A percentile compares a stretch with the other conserved stretches of the same genome.
phyloP scores from a whole-genome alignment of 2,888 invertebrate species.

The Yponomeuta sedellus region DNA sequence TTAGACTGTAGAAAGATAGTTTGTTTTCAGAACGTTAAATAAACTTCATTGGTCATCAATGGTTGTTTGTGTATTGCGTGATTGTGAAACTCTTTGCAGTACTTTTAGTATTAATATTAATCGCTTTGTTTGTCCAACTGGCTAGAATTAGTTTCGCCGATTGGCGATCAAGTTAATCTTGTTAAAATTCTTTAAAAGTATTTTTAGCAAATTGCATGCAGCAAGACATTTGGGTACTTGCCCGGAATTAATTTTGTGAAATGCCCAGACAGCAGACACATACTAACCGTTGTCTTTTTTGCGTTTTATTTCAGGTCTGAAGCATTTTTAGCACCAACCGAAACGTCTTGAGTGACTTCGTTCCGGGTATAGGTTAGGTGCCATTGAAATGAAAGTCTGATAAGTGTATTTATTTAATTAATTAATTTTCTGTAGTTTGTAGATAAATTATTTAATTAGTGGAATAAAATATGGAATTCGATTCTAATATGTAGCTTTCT shows the following conservation, averaged over 20 bases:
- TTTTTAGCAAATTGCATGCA: not conserved
- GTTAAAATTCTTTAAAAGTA: not conserved
- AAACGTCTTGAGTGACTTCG: not conserved
- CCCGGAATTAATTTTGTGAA: not conserved
- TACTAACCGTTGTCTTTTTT: not conserved
- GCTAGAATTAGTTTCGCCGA: too few species aligned
- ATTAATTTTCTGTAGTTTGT: slow-evolving; percentile 19
- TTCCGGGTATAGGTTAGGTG: not conserved
- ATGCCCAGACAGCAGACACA: not conserved
- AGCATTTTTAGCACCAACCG: not conserved
- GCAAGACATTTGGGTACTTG: not conserved
- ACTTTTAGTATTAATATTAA: too few species aligned
- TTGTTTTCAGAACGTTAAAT: not conserved
- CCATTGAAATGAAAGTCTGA: slow-evolving; percentile 17
- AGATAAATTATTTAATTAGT: slow-evolving; percentile 1
- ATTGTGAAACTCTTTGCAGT: not conserved
- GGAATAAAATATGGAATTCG: slow-evolving; percentile 20
- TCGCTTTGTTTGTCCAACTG: too few species aligned
- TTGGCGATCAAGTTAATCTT: too few species aligned
- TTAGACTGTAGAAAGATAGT: not conserved
- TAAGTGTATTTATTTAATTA: slow-evolving; percentile 19
- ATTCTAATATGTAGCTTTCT: not conserved
- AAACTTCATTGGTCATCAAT: not conserved
- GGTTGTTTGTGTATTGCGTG: not conserved
- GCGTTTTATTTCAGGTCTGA: not conserved